Conservation (phyloP, 2,797 vertebrate species). For the Acipenser ruthenus region DNA sequence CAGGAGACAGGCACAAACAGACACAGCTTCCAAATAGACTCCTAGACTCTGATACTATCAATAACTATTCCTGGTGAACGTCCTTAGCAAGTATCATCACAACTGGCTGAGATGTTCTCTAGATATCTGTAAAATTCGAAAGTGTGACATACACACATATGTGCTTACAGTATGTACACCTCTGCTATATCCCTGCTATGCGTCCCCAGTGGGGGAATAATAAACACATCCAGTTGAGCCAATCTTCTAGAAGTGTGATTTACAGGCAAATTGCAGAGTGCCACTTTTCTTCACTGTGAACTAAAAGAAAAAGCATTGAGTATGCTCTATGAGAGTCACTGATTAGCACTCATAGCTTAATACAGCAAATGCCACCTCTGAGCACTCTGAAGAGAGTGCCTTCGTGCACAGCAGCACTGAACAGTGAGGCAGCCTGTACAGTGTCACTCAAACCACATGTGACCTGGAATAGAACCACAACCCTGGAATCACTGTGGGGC, state of each 20-base stretch:
- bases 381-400: neutral
- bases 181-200: no score
- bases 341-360: neutral
- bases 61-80: no score
- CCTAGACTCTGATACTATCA: no score
- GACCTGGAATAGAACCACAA: conserved; percentile 28
- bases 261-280: conserved; percentile 1
- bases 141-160: no score
- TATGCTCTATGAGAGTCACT: neutral
- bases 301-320: neutral
- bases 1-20: neutral
- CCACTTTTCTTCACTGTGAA: neutral
- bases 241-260: neutral
- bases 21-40: neutral
- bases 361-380: neutral
- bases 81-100: no score
- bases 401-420: neutral
- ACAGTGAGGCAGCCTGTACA: neutral
- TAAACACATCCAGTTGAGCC: neutral
- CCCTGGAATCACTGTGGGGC: conserved; percentile 15
- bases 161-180: no score
- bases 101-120: no score
- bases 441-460: conserved; percentile 1
- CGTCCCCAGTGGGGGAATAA: neutral
- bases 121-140: no score